Base-by-base conservation (phyloP, 2,797 vertebrate species). In the Acanthurus leucopareius region DNA sequence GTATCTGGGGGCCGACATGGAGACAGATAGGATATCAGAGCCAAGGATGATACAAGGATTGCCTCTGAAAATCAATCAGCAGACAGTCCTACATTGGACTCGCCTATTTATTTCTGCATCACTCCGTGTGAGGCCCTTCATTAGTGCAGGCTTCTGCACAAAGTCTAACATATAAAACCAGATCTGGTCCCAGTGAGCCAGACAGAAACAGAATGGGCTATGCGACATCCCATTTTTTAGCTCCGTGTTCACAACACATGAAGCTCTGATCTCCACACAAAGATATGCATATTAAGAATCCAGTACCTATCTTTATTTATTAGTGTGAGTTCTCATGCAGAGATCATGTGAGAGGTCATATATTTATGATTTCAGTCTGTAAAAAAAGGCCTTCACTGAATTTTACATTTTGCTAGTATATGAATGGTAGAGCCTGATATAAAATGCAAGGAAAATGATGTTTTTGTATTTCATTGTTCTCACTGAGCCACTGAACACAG, bases 21-120 rank as follows among this genome's bases (percentile, higher is more conserved):
- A 91, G 92, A 93, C 85, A 89, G 91, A 93, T 91, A 91, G 88
- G 91, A 90, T 91, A 93, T 92, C 93, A 92, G 86, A 93, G 88
- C 80, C 81, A 64, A 87, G 91, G 90, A 93, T 93, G 90, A 90
- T 85, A 90, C 84, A 75, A 92, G 87, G 82, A 92, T 92, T 81
- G 81, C 77, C 79, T 90, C 90, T 83, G 86, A 92, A 94, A 94
- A 94, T 93, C 93, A 93, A 94, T 94, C 66, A 84, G 68, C 77
- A 84, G 83, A 83, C 84, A 63, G 82, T 59, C 85, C 69, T 61
- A 77, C 91, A 64, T 83, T 69, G 80, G 87, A 86, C 79, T 89
- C 32, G 67, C 84, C 90, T 82, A 72, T 90, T 91, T 86, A 86
- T 90, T 88, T 84, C 92, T 86, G 81, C 84, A 81, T 89, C 65